phyloP scores from a whole-genome alignment of 1,140 invertebrate genomes.

The Aleiodes sp. region DNA sequence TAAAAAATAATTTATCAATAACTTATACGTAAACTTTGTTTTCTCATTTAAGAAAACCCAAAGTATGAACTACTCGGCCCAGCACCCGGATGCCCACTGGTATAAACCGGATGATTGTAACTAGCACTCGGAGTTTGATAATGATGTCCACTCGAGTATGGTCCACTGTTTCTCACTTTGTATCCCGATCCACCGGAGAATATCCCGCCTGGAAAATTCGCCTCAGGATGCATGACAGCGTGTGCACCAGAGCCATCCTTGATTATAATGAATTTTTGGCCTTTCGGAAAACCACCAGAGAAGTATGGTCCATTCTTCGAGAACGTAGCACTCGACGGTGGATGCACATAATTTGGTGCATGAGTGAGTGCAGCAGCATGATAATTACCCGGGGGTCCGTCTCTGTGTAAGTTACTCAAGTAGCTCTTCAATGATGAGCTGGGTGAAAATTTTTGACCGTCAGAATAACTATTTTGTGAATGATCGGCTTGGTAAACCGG shows the following conservation, averaged over 20 bases:
- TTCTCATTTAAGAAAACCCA: slow-evolving; percentile 3
- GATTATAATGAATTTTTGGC: slow-evolving; percentile 38
- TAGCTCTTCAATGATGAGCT: background rate
- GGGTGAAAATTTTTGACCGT: background rate
- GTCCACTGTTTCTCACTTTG: slow-evolving; percentile 33
- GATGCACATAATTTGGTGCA: background rate
- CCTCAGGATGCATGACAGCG: slow-evolving; percentile 30
- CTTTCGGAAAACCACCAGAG: slow-evolving; percentile 36
- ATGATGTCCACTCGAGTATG: slow-evolving; percentile 22
- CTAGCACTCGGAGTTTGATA: slow-evolving; percentile 14
- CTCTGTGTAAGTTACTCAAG: background rate
- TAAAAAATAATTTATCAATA: too few relatives aligned
- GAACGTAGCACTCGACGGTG: slow-evolving; percentile 31
- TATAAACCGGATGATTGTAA: slow-evolving; percentile 23
- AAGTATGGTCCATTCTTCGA: slow-evolving; percentile 35
- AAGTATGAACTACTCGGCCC: background rate
- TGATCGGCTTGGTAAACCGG: background rate
- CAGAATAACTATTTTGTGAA: background rate
- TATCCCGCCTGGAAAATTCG: slow-evolving; percentile 27
- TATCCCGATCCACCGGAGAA: slow-evolving; percentile 28
- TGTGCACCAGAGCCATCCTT: slow-evolving; percentile 39
- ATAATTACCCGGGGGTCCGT: slow-evolving; percentile 26
- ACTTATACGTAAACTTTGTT: too few relatives aligned
- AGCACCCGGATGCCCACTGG: background rate
- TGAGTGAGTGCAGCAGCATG: background rate